Evolutionary conservation across 2,113 vertebrate genomes (phyloP).

Genomic region (Ctenomys sociabilis): DNA sequence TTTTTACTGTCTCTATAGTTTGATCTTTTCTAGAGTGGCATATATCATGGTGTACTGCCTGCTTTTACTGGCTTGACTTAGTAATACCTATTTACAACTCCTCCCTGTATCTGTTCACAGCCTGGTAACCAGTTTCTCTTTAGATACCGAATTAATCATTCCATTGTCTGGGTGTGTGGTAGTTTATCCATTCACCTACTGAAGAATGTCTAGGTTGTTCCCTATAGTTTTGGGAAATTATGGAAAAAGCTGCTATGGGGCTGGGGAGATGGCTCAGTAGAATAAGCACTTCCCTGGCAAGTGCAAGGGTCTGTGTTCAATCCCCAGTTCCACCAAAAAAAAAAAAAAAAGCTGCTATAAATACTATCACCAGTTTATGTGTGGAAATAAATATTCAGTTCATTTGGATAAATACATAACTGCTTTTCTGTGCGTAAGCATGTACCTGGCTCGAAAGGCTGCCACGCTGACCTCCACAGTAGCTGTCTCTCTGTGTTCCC

Average conservation of each 20-base stretch:
- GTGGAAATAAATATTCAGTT: neutral
- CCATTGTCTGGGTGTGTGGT: neutral
- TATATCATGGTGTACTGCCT: neutral
- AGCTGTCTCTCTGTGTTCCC: neutral
- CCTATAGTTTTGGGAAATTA: neutral
- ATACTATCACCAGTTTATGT: neutral
- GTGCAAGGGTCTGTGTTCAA: too few species aligned
- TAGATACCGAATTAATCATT: neutral
- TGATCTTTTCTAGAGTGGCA: neutral
- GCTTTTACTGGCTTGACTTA: neutral
- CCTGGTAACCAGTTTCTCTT: neutral
- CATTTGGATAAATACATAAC: neutral
- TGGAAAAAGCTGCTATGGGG: slow-evolving; percentile 16
- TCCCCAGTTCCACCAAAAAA: too few species aligned
- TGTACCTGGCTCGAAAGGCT: neutral
- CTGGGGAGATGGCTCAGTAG: too few species aligned
- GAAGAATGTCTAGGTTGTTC: neutral
- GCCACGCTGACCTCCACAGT: neutral
- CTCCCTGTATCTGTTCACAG: neutral
- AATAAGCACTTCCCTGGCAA: too few species aligned
- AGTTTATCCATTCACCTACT: neutral
- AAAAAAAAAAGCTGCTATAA: neutral
- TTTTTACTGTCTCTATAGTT: neutral
- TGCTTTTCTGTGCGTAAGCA: neutral
- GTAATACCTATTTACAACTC: neutral